phyloP scores from a whole-genome alignment of 2,113 vertebrate species.

The Lucifuga dentata region DNA sequence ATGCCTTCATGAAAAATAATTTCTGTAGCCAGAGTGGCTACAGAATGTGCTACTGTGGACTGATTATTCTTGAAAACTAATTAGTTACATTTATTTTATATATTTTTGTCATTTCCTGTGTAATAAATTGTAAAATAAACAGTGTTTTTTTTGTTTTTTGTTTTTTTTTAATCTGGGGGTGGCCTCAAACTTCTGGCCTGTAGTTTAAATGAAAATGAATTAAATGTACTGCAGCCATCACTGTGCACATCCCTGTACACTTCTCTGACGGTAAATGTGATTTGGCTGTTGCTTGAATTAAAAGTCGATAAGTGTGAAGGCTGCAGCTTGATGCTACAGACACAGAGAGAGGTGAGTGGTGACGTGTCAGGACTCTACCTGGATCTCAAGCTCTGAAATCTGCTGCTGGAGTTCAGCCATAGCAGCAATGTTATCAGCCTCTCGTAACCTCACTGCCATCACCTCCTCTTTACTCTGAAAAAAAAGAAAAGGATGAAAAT shows the following conservation, averaged over 20 bases:
- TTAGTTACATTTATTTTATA: too few relatives aligned
- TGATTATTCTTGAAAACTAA: too few relatives aligned
- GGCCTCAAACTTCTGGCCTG: too few relatives aligned
- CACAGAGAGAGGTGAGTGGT: background rate
- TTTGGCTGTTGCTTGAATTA: too few relatives aligned
- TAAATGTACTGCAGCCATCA: background rate
- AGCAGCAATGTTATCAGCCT: constrained; percentile 96
- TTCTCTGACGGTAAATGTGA: constrained; percentile 8
- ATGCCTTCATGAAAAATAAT: too few relatives aligned
- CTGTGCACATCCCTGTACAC: background rate
- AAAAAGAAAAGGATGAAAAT: constrained; percentile 20
- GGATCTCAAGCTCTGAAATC: constrained; percentile 97
- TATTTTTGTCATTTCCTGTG: too few relatives aligned
- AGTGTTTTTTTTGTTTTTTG: too few relatives aligned
- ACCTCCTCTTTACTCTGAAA: constrained; percentile 96
- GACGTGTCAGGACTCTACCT: constrained; percentile 82
- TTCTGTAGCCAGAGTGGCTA: too few relatives aligned
- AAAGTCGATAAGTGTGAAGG: too few relatives aligned
- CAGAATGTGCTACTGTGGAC: too few relatives aligned
- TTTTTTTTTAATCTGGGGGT: too few relatives aligned
- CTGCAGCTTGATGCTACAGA: constrained; percentile 1
- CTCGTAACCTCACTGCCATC: constrained; percentile 95
- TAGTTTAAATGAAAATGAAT: constrained; percentile 3
- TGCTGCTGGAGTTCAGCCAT: constrained; percentile 97
- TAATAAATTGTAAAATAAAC: too few relatives aligned